Evolutionary conservation across 1,140 invertebrate species (phyloP), one percentile per base, ranked within the genome.

Genomic region (Telenomus remus): DNA sequence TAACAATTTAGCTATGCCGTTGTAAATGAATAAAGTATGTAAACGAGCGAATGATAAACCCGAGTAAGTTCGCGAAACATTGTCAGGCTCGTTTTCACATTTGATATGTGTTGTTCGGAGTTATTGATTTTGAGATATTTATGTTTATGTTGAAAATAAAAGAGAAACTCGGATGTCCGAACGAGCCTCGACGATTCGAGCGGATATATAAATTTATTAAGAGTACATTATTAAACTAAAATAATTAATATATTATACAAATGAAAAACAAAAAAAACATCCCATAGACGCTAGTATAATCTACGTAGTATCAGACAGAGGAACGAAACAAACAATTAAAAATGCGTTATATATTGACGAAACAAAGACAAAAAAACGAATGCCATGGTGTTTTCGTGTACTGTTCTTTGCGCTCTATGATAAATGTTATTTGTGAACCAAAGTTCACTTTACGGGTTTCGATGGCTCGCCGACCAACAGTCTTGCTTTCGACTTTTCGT

Each of bases 211-310:
- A 44, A 44, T 46, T 76, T 72, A 55, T 68, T 68, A 66, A 66
- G 74, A 79, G 65, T 84, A 82, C 79, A 82, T 78, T 80, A 80
- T 64, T 80, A 56, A 15, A 59, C 19, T 48, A 0, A 19, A 44
- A 37, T 15, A 27, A 57, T 57, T 15, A 47, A 70, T 55, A 80
- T 66, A 70, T 66, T 74, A 63, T 64, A 7, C n/a, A 39, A 39
- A 39, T n/a, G n/a, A 39, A 39, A 46, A 12, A n/a, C n/a, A 71
- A 56, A 53, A 53, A 69, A 77, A 34, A 69, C 80, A 61, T 83
- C 74, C 81, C 78, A 82, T 83, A 83, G 79, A 82, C 51, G 79
- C 71, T 81, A 82, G 81, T 63, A 71, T 70, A 80, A 77, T 72
- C 81, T 78, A 76, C 63, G 75, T 82, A 82, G 79, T 61, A 61